phyloP scores from a whole-genome alignment of 2,888 invertebrate species.

The Lymantria dispar region DNA sequence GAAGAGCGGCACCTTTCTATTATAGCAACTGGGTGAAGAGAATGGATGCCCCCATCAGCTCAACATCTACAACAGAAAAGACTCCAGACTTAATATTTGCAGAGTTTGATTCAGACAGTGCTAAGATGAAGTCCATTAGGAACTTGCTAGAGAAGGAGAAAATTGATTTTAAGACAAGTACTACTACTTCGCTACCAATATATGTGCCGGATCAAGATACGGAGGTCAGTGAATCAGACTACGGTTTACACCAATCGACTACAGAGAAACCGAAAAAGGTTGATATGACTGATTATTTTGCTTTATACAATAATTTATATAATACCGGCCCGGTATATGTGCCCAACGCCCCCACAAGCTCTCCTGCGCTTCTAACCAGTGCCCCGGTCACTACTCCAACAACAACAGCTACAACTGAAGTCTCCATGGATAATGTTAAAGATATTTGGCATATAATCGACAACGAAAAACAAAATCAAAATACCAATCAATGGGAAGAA shows the following conservation, averaged over 20 bases:
- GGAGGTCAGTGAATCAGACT: conserved; percentile 36
- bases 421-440: conserved; percentile 51
- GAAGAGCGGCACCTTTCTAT: conserved; percentile 66
- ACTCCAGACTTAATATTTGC: conserved; percentile 76
- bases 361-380: conserved; percentile 25
- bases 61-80: conserved; percentile 44
- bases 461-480: conserved; percentile 60
- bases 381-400: conserved; percentile 46
- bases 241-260: conserved; percentile 36
- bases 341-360: conserved; percentile 39
- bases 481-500: conserved; percentile 63
- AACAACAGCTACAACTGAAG: conserved; percentile 37
- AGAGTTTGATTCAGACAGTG: conserved; percentile 65
- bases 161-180: conserved; percentile 36
- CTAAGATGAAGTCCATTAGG: conserved; percentile 63
- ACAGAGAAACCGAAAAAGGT: conserved; percentile 28
- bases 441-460: conserved; percentile 77
- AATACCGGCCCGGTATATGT: conserved; percentile 49
- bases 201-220: conserved; percentile 59
- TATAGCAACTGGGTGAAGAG: conserved; percentile 73
- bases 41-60: conserved; percentile 55
- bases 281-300: conserved; percentile 58
- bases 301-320: conserved; percentile 58
- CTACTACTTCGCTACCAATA: conserved; percentile 50
- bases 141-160: conserved; percentile 66